Conservation (phyloP, 2,888 invertebrate genomes). For the Lasioglossum marginatum region DNA sequence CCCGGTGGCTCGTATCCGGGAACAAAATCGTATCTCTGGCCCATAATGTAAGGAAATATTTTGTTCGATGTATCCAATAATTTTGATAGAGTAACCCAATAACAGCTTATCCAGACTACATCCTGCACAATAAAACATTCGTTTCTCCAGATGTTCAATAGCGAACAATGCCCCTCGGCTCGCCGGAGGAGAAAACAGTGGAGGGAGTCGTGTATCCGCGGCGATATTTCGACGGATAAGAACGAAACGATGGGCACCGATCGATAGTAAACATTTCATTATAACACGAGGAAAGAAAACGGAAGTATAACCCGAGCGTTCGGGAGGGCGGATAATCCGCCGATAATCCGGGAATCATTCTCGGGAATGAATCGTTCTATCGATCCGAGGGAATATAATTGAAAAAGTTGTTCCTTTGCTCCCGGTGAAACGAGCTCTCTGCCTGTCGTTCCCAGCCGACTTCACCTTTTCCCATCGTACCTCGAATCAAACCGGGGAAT, state of each 20-base stretch:
- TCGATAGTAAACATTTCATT: constrained; percentile 71
- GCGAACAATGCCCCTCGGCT: background rate
- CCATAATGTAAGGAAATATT: background rate
- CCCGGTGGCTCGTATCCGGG: constrained; percentile 10
- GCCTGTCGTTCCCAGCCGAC: constrained; percentile 64
- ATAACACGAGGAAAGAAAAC: constrained; percentile 63
- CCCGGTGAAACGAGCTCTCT: constrained; percentile 56
- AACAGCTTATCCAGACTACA: constrained; percentile 12
- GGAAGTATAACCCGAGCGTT: constrained; percentile 39
- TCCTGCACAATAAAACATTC: constrained; percentile 1
- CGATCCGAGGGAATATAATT: constrained; percentile 75
- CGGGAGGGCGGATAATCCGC: constrained; percentile 65
- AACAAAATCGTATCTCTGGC: constrained; percentile 29
- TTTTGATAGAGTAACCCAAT: constrained; percentile 4
- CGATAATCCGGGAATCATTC: constrained; percentile 75
- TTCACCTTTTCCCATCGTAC: constrained; percentile 51
- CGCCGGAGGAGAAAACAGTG: background rate
- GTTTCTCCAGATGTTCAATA: constrained; percentile 8
- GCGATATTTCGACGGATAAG: constrained; percentile 32
- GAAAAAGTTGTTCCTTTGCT: constrained; percentile 75
- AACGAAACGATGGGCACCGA: constrained; percentile 49
- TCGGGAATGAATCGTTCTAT: constrained; percentile 71
- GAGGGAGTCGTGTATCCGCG: background rate
- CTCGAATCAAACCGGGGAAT: constrained; percentile 52
- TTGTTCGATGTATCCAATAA: constrained; percentile 6